Evolutionary conservation across 1,140 invertebrate species (phyloP), one percentile per base, ranked within the genome.

Genomic region (Ladona fulva): DNA sequence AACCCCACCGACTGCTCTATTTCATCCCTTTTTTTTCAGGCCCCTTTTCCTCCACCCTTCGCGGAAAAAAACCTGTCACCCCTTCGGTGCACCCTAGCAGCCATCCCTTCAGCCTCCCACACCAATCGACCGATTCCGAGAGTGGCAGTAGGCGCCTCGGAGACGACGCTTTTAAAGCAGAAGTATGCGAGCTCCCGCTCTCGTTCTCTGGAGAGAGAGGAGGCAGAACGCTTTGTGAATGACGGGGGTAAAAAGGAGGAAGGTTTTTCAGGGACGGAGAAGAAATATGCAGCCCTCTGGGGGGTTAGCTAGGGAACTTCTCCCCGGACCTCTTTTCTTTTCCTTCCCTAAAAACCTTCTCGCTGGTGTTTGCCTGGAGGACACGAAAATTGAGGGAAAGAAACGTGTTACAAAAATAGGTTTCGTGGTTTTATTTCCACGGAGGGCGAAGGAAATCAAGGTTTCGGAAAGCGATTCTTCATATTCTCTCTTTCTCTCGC

Each of bases 111-210:
- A 11, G 10, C 44, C 52, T 66, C 52, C 52, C 52, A 12, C 52
- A 66, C 52, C 52, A 66, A 66, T 66, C 52, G 52, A 66, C 52
- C 12, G 52, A 12, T 66, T 66, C 52, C 52, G 14, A 1, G n/a
- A 66, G 52, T 66, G 52, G 52, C 3, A 66, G 52, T 66, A 66
- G 52, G 52, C 52, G 52, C 52, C 52, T 66, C 16, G 1, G 52
- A 66, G 52, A 66, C 52, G 52, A 66, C 12, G 52, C n/a, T 66
- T 66, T 66, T 66, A 66, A 66, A 66, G 52, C 52, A 66, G 52
- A 66, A 66, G 52, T 66, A 66, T 66, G 52, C 52, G n/a, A 66
- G 52, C 52, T 22, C 52, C 12, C 52, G 10, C 19, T 11, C 44
- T 19, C 44, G 19, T 52, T 52, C 44, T 19, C 44, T 19, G 44